These are phyloP conservation scores for Hephaestus fuliginosus DNA, from an alignment of 2,797 vertebrate species.

Conservation along the genomic window DNA sequence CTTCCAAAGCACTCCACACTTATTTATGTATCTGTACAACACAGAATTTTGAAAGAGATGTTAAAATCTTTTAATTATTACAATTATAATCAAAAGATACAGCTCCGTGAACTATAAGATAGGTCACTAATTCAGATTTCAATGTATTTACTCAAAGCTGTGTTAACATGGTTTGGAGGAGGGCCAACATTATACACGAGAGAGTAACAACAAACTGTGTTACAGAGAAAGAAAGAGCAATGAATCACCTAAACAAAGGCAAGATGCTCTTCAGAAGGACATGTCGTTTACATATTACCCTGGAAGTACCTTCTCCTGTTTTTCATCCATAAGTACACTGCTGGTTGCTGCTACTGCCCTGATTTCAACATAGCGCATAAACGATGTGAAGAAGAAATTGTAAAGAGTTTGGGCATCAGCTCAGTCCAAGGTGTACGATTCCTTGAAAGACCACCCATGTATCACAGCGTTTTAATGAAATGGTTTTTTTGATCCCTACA, in stretches of 20 bases:
- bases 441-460: slow-evolving; percentile 32
- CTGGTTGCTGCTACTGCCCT: background rate
- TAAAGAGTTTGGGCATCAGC: background rate
- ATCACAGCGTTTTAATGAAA: slow-evolving; percentile 55
- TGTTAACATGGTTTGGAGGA: background rate
- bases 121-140: background rate
- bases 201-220: background rate
- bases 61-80: no score
- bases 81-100: no score
- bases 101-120: no score
- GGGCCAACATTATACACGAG: background rate
- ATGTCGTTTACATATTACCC: background rate
- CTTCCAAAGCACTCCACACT: no score
- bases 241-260: background rate
- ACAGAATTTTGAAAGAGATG: no score
- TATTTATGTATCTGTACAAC: no score
- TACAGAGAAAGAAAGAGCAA: slow-evolving; percentile 1
- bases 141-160: background rate
- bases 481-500: slow-evolving; percentile 66
- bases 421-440: background rate
- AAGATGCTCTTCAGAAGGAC: background rate
- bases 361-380: slow-evolving; percentile 1
- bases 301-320: background rate
- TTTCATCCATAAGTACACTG: background rate
- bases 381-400: slow-evolving; percentile 3